Percentiles rank a stretch among this genome's conserved stretches.
phyloP scores from a whole-genome alignment of 2,113 vertebrate species.

The Catagonus wagneri region DNA sequence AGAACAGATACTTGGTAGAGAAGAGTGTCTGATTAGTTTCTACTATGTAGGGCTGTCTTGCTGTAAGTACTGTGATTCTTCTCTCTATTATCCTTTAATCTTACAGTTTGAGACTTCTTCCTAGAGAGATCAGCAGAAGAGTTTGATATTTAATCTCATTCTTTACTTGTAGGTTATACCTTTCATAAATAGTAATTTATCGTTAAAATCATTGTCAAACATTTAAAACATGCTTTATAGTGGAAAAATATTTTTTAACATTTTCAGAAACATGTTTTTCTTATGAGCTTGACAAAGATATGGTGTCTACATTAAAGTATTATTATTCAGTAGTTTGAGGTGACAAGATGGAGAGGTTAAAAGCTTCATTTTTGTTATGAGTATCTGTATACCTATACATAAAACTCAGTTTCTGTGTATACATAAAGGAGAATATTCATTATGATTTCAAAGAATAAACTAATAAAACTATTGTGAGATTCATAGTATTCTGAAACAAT shows the following conservation, averaged over 20 bases:
- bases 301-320: background rate
- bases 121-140: background rate
- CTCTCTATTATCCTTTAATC: background rate
- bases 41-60: background rate
- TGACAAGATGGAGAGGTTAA: background rate
- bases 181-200: background rate
- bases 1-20: background rate
- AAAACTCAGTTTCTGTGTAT: background rate
- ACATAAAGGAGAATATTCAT: background rate
- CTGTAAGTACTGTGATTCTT: background rate
- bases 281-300: background rate
- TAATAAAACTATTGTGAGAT: background rate
- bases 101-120: background rate
- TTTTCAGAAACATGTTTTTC: background rate
- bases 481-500: background rate
- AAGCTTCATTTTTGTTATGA: background rate
- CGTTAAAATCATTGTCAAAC: background rate
- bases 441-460: background rate
- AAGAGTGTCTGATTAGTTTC: background rate
- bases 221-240: background rate
- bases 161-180: background rate
- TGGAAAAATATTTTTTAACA: background rate
- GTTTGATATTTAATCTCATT: background rate
- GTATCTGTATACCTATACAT: background rate
- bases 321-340: background rate